Evolutionary conservation across 2,797 vertebrate species (phyloP).

Genomic region (Myotis myotis): DNA sequence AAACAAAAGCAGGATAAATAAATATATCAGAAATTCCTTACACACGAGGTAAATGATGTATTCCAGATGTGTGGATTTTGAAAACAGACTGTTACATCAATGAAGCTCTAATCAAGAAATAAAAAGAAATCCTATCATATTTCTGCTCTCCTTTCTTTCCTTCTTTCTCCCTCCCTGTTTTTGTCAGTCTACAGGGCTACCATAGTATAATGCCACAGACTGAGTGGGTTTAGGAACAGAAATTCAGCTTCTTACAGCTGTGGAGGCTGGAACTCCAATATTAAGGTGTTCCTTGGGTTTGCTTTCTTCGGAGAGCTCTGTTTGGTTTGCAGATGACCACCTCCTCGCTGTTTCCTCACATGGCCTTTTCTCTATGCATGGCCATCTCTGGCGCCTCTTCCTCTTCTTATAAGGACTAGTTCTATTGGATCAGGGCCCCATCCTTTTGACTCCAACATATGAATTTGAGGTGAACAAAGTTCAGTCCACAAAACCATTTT

Average conservation of each 20-base stretch:
- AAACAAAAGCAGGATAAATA: slow-evolving; percentile 61
- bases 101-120: slow-evolving; percentile 28
- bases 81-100: neutral
- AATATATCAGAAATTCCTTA: slow-evolving; percentile 62
- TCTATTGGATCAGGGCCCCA: neutral
- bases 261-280: neutral
- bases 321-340: neutral
- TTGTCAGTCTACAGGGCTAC: neutral
- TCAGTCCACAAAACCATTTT: neutral
- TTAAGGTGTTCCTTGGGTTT: neutral
- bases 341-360: neutral
- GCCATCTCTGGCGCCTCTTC: neutral
- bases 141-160: neutral
- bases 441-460: neutral
- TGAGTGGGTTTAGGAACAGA: neutral
- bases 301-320: neutral
- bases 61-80: slow-evolving; percentile 59
- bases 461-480: neutral
- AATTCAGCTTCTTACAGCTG: neutral
- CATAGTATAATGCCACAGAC: neutral
- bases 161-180: neutral
- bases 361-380: neutral
- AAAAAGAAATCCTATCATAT: neutral
- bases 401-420: neutral
- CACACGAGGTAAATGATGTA: slow-evolving; percentile 27